phyloP scores from a whole-genome alignment of 2,113 vertebrate species.

The Microcebus griseorufus region DNA sequence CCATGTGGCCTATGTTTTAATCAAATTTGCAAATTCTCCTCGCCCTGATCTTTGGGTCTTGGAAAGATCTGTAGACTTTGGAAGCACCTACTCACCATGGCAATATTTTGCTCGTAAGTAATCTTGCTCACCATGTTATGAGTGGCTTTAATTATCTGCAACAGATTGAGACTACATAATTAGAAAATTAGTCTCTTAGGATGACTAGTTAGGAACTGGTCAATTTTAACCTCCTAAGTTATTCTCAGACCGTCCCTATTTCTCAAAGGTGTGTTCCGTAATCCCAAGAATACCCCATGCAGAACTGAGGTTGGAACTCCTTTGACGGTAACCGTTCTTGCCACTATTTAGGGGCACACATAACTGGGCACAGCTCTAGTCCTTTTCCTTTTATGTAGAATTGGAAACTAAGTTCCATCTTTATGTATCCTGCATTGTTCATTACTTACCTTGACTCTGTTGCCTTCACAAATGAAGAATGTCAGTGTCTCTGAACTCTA shows the following conservation, averaged over 20 bases:
- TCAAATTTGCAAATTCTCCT: slow-evolving; percentile 97
- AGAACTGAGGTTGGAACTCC: neutral
- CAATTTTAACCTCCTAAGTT: neutral
- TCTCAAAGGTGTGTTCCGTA: neutral
- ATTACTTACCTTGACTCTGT: neutral
- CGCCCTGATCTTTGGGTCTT: slow-evolving; percentile 96
- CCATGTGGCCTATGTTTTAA: slow-evolving; percentile 94
- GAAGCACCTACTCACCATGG: slow-evolving; percentile 93
- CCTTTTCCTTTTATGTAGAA: neutral
- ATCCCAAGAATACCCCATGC: neutral
- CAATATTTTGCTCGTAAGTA: slow-evolving; percentile 98
- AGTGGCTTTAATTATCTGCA: neutral
- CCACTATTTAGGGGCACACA: neutral
- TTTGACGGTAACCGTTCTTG: neutral
- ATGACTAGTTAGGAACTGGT: neutral
- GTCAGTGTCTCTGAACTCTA: neutral
- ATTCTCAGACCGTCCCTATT: neutral
- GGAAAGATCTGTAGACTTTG: slow-evolving; percentile 94
- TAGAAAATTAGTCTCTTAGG: slow-evolving; percentile 12
- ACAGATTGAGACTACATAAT: neutral
- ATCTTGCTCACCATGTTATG: neutral
- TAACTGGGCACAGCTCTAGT: neutral
- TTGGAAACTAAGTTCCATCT: neutral
- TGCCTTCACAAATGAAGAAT: neutral
- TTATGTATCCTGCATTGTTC: neutral